Conservation (phyloP, 2,113 vertebrate genomes). For the Entosphenus tridentatus region DNA sequence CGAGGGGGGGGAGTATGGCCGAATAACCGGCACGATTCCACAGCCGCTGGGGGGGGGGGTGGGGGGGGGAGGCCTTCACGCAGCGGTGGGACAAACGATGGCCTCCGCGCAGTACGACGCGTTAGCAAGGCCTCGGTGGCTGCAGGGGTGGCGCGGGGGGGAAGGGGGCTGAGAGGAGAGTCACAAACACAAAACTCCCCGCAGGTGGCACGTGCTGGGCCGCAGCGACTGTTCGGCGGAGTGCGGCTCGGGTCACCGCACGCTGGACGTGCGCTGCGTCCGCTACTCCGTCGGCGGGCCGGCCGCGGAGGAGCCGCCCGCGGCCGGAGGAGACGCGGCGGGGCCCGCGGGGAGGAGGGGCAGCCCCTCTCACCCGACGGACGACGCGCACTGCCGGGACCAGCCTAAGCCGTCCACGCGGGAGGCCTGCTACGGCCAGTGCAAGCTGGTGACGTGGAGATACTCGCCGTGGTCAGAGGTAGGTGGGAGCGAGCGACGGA, state of each 20-base stretch:
- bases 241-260: slow-evolving; percentile 52
- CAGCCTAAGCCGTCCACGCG: slow-evolving; percentile 40
- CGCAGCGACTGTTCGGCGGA: slow-evolving; percentile 64
- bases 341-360: slow-evolving; percentile 9
- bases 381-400: slow-evolving; percentile 33
- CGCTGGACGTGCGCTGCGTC: slow-evolving; percentile 53
- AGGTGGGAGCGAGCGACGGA: slow-evolving; percentile 6
- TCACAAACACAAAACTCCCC: no score
- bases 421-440: slow-evolving; percentile 58
- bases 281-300: slow-evolving; percentile 31
- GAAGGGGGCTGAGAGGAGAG: no score
- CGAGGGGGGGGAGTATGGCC: no score
- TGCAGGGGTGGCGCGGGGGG: no score
- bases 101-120: no score
- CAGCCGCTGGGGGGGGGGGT: no score
- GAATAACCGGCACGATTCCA: no score
- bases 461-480: slow-evolving; percentile 86
- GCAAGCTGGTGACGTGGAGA: slow-evolving; percentile 54
- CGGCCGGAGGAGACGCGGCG: no score
- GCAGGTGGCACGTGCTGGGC: slow-evolving; percentile 54
- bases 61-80: no score
- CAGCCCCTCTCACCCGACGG: slow-evolving; percentile 32
- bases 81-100: no score
- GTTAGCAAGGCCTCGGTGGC: no score
- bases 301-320: no score